These are phyloP conservation scores for Dinocampus coccinellae DNA, from an alignment of 2,888 invertebrate genomes.

Conservation along the genomic window DNA sequence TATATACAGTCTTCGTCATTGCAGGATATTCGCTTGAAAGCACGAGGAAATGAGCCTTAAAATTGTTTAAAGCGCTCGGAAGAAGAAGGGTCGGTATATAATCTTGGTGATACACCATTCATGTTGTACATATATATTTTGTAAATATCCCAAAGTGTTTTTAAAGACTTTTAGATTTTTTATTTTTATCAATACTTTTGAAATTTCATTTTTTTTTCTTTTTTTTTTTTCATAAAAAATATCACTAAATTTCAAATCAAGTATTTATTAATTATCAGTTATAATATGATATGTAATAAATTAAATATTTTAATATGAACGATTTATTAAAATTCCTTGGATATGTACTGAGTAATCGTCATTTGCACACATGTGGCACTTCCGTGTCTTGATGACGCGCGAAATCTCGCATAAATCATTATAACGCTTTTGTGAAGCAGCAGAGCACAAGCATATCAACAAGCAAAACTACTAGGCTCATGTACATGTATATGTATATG, in stretches of 20 bases:
- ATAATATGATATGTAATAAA: too few species aligned
- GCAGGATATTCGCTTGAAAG: constrained; percentile 68
- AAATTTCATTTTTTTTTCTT: too few species aligned
- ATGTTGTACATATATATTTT: constrained; percentile 7
- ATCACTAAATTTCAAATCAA: too few species aligned
- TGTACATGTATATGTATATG: constrained; percentile 7
- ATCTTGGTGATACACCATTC: constrained; percentile 40
- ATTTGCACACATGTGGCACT: constrained; percentile 31
- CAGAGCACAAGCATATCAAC: constrained; percentile 12
- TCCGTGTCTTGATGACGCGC: constrained; percentile 39
- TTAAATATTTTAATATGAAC: too few species aligned
- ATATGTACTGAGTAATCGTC: constrained; percentile 5
- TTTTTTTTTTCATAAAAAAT: too few species aligned
- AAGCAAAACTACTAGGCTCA: constrained; percentile 25
- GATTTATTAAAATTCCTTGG: too few species aligned
- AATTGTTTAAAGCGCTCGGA: constrained; percentile 69
- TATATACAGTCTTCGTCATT: constrained; percentile 24
- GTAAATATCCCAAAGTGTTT: constrained; percentile 12
- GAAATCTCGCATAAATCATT: constrained; percentile 43
- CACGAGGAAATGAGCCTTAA: constrained; percentile 69
- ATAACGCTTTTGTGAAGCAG: constrained; percentile 12
- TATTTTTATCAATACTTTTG: too few species aligned
- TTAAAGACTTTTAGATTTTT: too few species aligned
- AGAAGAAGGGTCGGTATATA: constrained; percentile 58
- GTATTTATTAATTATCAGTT: too few species aligned